Conservation (phyloP, 2,888 invertebrate genomes). For the Meganola albula region DNA sequence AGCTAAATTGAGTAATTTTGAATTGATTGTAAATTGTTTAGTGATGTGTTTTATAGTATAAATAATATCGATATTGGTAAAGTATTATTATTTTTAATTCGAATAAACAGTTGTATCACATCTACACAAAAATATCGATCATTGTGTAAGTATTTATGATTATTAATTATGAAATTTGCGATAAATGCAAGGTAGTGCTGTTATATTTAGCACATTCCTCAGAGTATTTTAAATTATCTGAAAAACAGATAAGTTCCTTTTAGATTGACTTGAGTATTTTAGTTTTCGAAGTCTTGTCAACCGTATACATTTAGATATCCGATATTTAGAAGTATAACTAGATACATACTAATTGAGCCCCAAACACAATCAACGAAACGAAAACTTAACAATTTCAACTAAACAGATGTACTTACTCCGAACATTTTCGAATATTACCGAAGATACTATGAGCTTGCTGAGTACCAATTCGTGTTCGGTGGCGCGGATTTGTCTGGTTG, state of each 20-base stretch:
- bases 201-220: constrained; percentile 25
- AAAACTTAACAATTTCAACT: constrained; percentile 35
- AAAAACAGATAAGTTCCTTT: constrained; percentile 21
- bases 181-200: constrained; percentile 28
- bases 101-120: no score
- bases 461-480: constrained; percentile 87
- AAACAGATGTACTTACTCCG: constrained; percentile 22
- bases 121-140: no score
- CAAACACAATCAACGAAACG: constrained; percentile 28
- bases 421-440: constrained; percentile 17
- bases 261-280: constrained; percentile 43
- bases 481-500: constrained; percentile 80
- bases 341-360: constrained; percentile 37
- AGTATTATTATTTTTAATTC: no score
- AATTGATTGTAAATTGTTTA: no score
- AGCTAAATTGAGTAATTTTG: no score
- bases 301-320: no score
- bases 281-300: constrained; percentile 44
- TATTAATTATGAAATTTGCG: constrained; percentile 14
- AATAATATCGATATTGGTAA: no score
- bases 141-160: no score
- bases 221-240: constrained; percentile 29
- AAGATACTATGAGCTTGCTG: constrained; percentile 83
- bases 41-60: no score
- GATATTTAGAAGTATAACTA: no score